Base-by-base conservation (phyloP, 2,113 vertebrate species). In the Chitala chitala region DNA sequence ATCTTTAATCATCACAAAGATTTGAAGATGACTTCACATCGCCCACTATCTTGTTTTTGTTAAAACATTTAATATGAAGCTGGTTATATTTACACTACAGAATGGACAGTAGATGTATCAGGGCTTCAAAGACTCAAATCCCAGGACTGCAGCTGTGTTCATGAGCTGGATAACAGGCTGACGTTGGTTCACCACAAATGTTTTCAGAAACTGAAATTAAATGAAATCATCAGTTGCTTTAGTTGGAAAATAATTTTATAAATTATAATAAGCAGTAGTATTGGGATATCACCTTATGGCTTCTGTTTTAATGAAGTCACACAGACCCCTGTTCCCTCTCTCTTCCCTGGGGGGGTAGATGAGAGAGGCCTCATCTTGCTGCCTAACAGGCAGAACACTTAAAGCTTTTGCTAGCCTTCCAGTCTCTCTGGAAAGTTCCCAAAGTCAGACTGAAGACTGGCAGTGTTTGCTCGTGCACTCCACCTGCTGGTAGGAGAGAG, bases 311-410 rank as follows among this genome's bases (percentile, higher is more conserved):
- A n/a, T n/a, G n/a, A n/a, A 0, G 17, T 15, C 20, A 9, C 50
- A 29, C 13, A 12, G 29, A 38, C n/a, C 31, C n/a, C 50, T 9
- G 12, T 24, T n/a, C 20, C 24, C 24, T 48, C 69, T 29, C 51
- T 61, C 56, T 51, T 29, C 44, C 38, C 36, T 54, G 40, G 40
- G 22, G 33, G 17, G n/a, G 55, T 26, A 33, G 48, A 59, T 72
- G 54, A 72, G 75, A 48, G 69, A 42, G 48, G 54, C 38, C 20
- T 24, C 58, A 42, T 48, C 75, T 48, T 65, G 69, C 53, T 69
- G 31, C 76, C 76, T 73, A 63, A 73, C 76, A 77, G 71, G 50
- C 71, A 61, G 31, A 64, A 58, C 2, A 71, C 70, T 71, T 48
- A n/a, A 15, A 73, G 76, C 58, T 46, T 42, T 33, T 44, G 58